A percentile compares a stretch with the other conserved stretches of the same genome.
Evolutionary conservation across 2,113 vertebrate species (phyloP).

Genomic region (Verasper variegatus): DNA sequence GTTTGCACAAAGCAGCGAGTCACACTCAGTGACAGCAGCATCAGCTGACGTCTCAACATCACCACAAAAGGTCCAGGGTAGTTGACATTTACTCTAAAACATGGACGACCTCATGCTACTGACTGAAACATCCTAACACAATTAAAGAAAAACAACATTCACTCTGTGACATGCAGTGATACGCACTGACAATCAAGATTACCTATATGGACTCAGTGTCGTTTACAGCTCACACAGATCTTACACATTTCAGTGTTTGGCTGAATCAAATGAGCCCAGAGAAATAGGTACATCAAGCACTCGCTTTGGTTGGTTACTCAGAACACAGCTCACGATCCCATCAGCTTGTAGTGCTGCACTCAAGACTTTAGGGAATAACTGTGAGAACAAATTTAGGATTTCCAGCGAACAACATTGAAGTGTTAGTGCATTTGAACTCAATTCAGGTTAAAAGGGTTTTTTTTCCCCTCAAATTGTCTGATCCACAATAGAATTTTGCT

Average conservation of each 20-base stretch:
- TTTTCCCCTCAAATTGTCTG: neutral
- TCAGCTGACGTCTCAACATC: slow-evolving; percentile 8
- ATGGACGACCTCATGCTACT: neutral
- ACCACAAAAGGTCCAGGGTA: neutral
- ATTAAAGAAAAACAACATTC: neutral
- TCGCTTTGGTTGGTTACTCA: neutral
- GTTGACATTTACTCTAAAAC: too few species aligned
- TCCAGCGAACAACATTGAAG: slow-evolving; percentile 17
- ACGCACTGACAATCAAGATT: neutral
- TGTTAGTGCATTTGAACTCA: slow-evolving; percentile 17
- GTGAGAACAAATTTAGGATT: slow-evolving; percentile 29
- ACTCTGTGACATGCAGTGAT: neutral
- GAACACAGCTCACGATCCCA: slow-evolving; percentile 13
- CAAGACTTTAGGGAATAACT: slow-evolving; percentile 16
- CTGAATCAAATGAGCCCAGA: slow-evolving; percentile 16
- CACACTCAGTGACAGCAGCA: slow-evolving; percentile 7
- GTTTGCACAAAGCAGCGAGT: slow-evolving; percentile 23
- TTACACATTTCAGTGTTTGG: slow-evolving; percentile 14
- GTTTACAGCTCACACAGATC: slow-evolving; percentile 1
- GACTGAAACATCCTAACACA: neutral
- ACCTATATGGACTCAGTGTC: neutral
- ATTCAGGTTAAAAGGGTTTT: slow-evolving; percentile 1
- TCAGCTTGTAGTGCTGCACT: slow-evolving; percentile 11
- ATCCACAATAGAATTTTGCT: neutral
- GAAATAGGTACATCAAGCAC: neutral